Evolutionary conservation across 1,140 invertebrate genomes (phyloP).

Genomic region (Heliconius melpomene): DNA sequence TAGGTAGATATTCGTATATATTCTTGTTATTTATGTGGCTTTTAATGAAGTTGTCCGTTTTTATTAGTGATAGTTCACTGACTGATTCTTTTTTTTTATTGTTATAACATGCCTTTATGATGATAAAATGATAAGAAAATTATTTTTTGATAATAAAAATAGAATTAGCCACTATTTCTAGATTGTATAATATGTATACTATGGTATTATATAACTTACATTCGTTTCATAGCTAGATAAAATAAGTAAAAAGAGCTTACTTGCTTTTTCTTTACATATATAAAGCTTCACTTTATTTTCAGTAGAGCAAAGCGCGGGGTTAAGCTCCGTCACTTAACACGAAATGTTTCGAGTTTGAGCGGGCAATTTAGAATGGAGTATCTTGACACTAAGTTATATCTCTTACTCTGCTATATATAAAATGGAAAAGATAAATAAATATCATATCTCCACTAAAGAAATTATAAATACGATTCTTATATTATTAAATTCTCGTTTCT

Average conservation of each 20-base stretch:
- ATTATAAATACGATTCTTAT: slow-evolving; percentile 20
- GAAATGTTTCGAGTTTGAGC: too few relatives aligned
- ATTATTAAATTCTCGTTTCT: slow-evolving; percentile 40
- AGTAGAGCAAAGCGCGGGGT: too few relatives aligned
- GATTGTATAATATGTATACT: background rate
- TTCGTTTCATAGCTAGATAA: too few relatives aligned
- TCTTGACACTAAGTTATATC: too few relatives aligned
- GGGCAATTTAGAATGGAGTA: too few relatives aligned
- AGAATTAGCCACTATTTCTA: background rate
- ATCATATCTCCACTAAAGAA: background rate
- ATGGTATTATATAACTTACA: too few relatives aligned
- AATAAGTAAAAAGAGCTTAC: too few relatives aligned
- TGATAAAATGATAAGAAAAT: background rate
- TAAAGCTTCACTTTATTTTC: too few relatives aligned
- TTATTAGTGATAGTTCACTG: slow-evolving; percentile 20
- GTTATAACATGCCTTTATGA: background rate
- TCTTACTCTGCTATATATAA: too few relatives aligned
- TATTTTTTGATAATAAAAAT: background rate
- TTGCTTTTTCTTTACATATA: too few relatives aligned
- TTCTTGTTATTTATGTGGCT: slow-evolving; percentile 45
- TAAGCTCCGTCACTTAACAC: too few relatives aligned
- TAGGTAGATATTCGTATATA: slow-evolving; percentile 16
- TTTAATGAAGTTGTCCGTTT: slow-evolving; percentile 38
- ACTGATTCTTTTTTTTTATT: slow-evolving; percentile 5
- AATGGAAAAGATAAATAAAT: background rate